Percentiles rank a stretch among this genome's conserved stretches.
phyloP scores from a whole-genome alignment of 2,888 invertebrate genomes.

The Oxystoma pomonae region DNA sequence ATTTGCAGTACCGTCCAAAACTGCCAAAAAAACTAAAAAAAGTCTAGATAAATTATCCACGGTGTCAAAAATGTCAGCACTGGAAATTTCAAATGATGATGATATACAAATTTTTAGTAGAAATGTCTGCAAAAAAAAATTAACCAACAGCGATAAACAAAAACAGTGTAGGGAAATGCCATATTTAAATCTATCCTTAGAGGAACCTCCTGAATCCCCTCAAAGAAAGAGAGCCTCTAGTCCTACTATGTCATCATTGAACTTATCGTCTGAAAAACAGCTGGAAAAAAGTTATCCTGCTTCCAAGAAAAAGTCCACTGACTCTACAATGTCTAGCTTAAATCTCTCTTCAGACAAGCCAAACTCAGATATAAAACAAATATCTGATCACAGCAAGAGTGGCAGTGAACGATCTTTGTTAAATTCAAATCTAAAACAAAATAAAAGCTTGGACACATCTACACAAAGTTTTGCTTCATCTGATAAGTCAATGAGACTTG shows the following conservation, averaged over 20 bases:
- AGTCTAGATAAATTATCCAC: background rate
- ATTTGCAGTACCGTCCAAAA: background rate
- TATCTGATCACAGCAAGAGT: background rate
- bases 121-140: background rate
- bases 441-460: background rate
- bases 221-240: background rate
- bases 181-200: background rate
- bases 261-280: background rate
- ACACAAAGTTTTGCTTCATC: background rate
- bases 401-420: no score
- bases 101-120: background rate
- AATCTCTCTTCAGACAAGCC: background rate
- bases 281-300: background rate
- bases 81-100: background rate
- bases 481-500: background rate
- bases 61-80: background rate
- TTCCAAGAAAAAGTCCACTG: background rate
- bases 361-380: background rate
- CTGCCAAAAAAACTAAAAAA: background rate
- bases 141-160: no score
- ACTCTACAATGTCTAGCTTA: background rate
- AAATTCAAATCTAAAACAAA: no score
- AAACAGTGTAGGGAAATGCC: background rate
- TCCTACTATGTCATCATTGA: background rate
- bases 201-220: background rate